Evolutionary conservation across 2,888 invertebrate species (phyloP).

Genomic region (Drosophila algonquin): DNA sequence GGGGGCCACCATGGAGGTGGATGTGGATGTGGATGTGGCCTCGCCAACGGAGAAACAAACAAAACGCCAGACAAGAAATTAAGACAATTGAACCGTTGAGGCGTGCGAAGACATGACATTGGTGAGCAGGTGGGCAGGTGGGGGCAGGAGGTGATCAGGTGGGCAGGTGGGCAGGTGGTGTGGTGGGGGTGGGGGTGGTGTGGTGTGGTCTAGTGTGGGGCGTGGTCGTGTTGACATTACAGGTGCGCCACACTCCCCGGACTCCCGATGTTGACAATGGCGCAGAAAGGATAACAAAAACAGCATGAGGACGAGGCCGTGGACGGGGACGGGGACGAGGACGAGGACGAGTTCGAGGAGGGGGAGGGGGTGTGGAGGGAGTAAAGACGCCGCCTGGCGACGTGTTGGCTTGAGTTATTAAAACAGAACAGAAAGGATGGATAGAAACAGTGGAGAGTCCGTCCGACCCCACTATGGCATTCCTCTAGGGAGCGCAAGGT

Average conservation of each 20-base stretch:
- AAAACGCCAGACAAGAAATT: constrained; percentile 80
- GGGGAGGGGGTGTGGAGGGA: not conserved
- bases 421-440: constrained; percentile 51
- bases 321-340: too few relatives aligned
- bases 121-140: constrained; percentile 32
- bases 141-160: constrained; percentile 17
- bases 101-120: constrained; percentile 67
- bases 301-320: constrained; percentile 7
- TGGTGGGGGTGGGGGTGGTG: constrained; percentile 35
- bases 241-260: constrained; percentile 65
- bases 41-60: constrained; percentile 62
- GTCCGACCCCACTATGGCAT: constrained; percentile 15
- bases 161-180: constrained; percentile 33
- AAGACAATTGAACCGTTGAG: constrained; percentile 81
- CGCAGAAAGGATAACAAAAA: constrained; percentile 76
- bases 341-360: too few relatives aligned
- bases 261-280: constrained; percentile 66
- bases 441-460: constrained; percentile 16
- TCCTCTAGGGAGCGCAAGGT: constrained; percentile 30
- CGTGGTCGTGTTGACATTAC: constrained; percentile 76
- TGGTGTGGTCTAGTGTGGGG: constrained; percentile 50
- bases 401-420: constrained; percentile 78
- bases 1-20: not conserved
- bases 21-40: constrained; percentile 54
- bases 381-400: constrained; percentile 46